Conservation (phyloP, 2,113 vertebrate genomes). For the Brienomyrus longianalis region DNA sequence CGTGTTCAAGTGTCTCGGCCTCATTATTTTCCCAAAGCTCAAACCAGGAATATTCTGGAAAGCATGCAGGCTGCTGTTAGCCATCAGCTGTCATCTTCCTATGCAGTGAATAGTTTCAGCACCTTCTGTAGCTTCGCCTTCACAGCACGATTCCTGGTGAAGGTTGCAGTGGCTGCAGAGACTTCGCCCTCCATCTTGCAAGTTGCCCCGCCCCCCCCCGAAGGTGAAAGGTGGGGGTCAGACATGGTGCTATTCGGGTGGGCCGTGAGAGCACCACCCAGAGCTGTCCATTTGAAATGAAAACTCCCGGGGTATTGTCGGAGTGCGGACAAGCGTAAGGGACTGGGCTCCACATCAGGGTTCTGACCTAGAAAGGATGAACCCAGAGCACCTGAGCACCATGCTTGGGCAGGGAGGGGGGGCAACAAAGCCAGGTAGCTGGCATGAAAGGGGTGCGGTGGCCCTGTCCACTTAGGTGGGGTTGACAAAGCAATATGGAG, state of each 20-base stretch:
- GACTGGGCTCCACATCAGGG: slow-evolving; percentile 50
- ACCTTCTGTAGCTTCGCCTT: neutral
- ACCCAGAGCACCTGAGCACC: slow-evolving; percentile 55
- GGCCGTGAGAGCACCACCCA: neutral
- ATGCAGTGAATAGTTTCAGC: neutral
- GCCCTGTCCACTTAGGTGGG: neutral
- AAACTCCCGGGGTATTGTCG: slow-evolving; percentile 37
- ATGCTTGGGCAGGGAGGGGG: slow-evolving; percentile 22
- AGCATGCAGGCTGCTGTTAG: neutral
- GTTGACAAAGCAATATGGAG: slow-evolving; percentile 28
- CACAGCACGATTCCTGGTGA: neutral
- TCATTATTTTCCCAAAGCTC: neutral
- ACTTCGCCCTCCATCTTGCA: neutral
- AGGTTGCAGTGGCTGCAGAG: neutral
- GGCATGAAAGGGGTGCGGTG: neutral
- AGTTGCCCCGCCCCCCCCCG: no score
- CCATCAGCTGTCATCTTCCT: neutral
- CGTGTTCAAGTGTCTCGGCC: neutral
- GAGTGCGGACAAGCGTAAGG: slow-evolving; percentile 46
- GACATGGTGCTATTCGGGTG: no score
- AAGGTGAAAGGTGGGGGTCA: neutral
- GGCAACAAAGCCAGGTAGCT: neutral
- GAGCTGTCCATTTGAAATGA: neutral
- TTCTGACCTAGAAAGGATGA: slow-evolving; percentile 62
- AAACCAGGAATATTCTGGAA: neutral